These are phyloP conservation scores for Dromas ardeola DNA, from an alignment of 2,113 vertebrate species.

Conservation along the genomic window DNA sequence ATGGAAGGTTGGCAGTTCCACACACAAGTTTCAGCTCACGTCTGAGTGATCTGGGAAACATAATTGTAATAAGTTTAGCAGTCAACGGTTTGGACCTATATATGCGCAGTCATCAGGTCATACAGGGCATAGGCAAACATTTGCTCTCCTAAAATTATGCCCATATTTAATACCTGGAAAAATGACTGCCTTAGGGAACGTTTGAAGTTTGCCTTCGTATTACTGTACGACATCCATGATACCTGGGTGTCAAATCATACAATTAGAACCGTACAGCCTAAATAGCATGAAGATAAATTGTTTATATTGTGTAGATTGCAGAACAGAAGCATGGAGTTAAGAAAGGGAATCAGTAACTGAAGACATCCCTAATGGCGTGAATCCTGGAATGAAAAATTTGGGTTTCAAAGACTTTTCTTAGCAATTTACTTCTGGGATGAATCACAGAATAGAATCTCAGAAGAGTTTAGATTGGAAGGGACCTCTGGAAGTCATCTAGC, in stretches of 20 bases:
- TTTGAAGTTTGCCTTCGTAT: not conserved
- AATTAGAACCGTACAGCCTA: not conserved
- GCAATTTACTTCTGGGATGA: not conserved
- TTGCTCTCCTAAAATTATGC: not conserved
- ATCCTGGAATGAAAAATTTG: not conserved
- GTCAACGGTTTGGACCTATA: not conserved
- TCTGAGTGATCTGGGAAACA: not conserved
- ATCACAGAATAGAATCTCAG: not conserved
- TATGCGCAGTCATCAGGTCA: not conserved
- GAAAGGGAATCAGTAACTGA: not conserved
- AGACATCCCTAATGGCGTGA: not conserved
- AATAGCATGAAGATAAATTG: not conserved
- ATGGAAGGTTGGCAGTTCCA: not conserved
- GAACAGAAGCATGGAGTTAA: not conserved
- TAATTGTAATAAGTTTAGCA: not conserved
- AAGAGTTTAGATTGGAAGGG: not conserved
- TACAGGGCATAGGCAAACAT: not conserved
- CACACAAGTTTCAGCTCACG: not conserved
- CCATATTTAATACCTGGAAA: not conserved
- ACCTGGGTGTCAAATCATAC: not conserved
- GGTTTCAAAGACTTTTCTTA: not conserved
- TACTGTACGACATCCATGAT: not conserved
- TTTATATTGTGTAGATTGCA: not conserved
- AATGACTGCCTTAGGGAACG: not conserved
- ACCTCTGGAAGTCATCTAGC: not conserved